Evolutionary conservation across 2,113 vertebrate genomes (phyloP), one percentile per base, ranked within the genome.

Genomic region (Megaceryle torquata): DNA sequence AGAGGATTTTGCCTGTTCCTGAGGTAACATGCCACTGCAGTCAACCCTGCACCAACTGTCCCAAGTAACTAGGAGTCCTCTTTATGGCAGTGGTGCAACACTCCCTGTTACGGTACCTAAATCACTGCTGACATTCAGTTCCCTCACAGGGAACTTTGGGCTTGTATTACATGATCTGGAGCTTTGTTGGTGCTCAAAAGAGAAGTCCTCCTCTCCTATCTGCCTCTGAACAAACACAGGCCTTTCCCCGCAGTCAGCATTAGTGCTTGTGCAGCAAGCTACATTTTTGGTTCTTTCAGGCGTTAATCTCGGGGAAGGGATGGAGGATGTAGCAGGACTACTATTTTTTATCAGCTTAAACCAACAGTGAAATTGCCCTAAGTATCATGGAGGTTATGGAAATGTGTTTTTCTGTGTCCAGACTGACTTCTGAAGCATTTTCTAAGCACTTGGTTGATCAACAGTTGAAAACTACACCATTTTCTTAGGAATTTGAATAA

Each of bases 71-170:
- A 31, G 48, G 43, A 71, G 28, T 37, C 43, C 46, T 21, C 8
- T n/a, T 50, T 8, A 10, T 70, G 43, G 41, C 29, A 11, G 28
- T 8, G 25, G 19, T 46, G 41, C 33, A 31, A 13, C 12, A 16
- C 29, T 80, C 33, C 12, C 39, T 44, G 19, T 22, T 64, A 6
- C 15, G 9, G 16, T 1, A 2, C 75, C 53, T n/a, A 60, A 57
- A 60, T 48, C 44, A 10, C 53, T 4, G 2, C 13, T 16, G 9
- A 51, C 39, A 14, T 78, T 75, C 43, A 46, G 0, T 51, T 67
- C 67, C 60, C 25, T 15, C 5, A 4, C 0, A 35, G 41, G 29
- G 39, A 46, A 7, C 18, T 6, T 0, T 9, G 65, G 39, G 14
- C 3, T 53, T 86, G 33, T 44, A 24, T 29, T 35, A 29, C 21